Base-by-base conservation (phyloP, 2,113 vertebrate genomes). In the Trichechus manatus region DNA sequence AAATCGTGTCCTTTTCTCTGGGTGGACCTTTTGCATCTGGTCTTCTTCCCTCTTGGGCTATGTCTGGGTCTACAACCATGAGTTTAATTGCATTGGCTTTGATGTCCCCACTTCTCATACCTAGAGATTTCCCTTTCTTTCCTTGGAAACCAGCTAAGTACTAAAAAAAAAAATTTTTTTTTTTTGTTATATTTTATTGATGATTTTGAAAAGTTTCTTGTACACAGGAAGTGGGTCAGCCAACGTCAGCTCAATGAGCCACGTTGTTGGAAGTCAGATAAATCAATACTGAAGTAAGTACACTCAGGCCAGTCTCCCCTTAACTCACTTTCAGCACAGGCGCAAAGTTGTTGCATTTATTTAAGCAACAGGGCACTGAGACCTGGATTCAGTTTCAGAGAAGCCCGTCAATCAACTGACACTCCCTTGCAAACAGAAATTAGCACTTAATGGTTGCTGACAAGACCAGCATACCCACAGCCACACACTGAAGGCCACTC, bases 361-460 rank as follows among this genome's bases (percentile, higher is more conserved):
- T 68, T 77, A 36, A 66, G 9, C 27, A 53, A 63, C 11, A n/a
- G 83, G 61, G 36, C 42, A 56, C 25, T 50, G 36, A 70, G 66
- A 87, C 15, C 44, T 64, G 81, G 74, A 72, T 19, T 70, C 53
- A 36, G 39, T 85, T 63, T 79, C 78, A 53, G 87, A 93, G 79
- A 77, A 70, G 66, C 56, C 63, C 77, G 36, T n/a, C 82, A 50
- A 1, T 66, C 53, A 72, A 6, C 29, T 33, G 50, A 56, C 9
- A 7, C 27, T 17, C 44, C 1, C 0, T 82, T 56, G 82, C 31
- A 56, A 70, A 85, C n/a, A 56, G 33, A 74, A 53, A 87, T 33
- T 1, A 64, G n/a, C 85, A 87, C 33, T 31, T 78, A 42, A 59
- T 1, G 2, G 29, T 0, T 4, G 75, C 31, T 66, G 68, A 83